Percentiles rank a stretch among this genome's conserved stretches.
phyloP scores from a whole-genome alignment of 2,888 invertebrate genomes.

The Arctia plantaginis region DNA sequence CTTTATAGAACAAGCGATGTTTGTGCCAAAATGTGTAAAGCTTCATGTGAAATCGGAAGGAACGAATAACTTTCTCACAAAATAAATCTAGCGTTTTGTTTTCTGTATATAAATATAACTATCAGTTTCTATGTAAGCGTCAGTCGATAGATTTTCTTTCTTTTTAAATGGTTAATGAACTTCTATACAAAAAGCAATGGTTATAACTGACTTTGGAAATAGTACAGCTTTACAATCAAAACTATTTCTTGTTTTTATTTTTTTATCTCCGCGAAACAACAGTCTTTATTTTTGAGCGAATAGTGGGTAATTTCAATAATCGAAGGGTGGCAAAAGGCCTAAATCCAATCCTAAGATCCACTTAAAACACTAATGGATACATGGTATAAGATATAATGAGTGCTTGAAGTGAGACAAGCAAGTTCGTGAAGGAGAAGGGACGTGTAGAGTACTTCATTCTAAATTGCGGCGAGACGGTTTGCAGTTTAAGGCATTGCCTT shows the following conservation, averaged over 20 bases:
- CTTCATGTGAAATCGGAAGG: constrained; percentile 9
- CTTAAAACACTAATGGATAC: background rate
- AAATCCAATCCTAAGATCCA: background rate
- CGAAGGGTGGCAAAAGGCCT: background rate
- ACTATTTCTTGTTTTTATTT: too few species aligned
- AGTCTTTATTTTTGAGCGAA: too few species aligned
- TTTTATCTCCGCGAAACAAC: background rate
- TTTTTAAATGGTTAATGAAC: background rate
- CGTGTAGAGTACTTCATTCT: background rate
- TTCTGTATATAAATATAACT: background rate
- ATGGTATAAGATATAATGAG: background rate
- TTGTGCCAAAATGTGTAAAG: constrained; percentile 11
- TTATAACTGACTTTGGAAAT: too few species aligned
- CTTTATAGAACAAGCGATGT: constrained; percentile 3
- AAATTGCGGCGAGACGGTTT: background rate
- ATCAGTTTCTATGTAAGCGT: background rate
- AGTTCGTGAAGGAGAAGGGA: background rate
- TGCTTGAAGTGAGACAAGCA: background rate
- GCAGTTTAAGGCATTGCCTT: constrained; percentile 2
- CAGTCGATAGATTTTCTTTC: background rate
- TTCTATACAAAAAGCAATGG: background rate
- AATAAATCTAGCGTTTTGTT: constrained; percentile 11
- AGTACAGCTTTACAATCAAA: too few species aligned
- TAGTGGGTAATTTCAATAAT: too few species aligned
- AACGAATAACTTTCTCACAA: constrained; percentile 3